These are phyloP conservation scores for Abramis brama DNA, from an alignment of 2,113 vertebrate genomes.

Conservation along the genomic window DNA sequence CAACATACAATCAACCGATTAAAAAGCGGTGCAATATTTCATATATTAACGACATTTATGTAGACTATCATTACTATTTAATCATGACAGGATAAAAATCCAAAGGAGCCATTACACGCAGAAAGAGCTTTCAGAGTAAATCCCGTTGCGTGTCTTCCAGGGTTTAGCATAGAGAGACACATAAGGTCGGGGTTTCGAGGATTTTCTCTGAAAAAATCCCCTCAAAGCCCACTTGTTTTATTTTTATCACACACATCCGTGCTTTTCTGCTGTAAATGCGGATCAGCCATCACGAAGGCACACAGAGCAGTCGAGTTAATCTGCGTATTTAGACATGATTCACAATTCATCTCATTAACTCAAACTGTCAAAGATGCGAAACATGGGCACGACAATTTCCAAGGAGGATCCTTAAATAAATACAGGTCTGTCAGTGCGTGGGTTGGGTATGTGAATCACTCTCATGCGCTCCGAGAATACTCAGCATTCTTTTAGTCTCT, in stretches of 20 bases:
- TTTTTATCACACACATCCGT: slow-evolving; percentile 58
- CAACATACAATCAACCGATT: not conserved
- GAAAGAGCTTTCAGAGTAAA: not conserved
- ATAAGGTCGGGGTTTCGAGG: slow-evolving; percentile 61
- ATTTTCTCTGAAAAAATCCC: slow-evolving; percentile 48
- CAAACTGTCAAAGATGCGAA: not conserved
- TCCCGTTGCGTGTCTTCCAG: slow-evolving; percentile 10
- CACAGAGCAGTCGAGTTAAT: slow-evolving; percentile 47
- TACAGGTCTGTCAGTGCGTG: not conserved
- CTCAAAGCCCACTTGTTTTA: slow-evolving; percentile 50
- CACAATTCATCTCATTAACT: slow-evolving; percentile 57
- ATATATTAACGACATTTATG: not conserved
- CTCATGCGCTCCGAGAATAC: not conserved
- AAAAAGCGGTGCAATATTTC: not conserved
- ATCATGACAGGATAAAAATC: not conserved
- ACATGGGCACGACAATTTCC: not conserved
- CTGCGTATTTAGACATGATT: slow-evolving; percentile 62
- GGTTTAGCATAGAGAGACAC: slow-evolving; percentile 25
- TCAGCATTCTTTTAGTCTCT: not conserved
- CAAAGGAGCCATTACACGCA: not conserved
- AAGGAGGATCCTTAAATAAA: slow-evolving; percentile 7
- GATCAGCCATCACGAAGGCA: slow-evolving; percentile 62
- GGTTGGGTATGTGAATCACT: not conserved
- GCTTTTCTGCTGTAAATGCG: not conserved
- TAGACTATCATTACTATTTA: not conserved